A percentile compares a stretch with the other conserved stretches of the same genome.
Conservation (phyloP, 2,113 vertebrate genomes). For the Xenopus borealis region DNA sequence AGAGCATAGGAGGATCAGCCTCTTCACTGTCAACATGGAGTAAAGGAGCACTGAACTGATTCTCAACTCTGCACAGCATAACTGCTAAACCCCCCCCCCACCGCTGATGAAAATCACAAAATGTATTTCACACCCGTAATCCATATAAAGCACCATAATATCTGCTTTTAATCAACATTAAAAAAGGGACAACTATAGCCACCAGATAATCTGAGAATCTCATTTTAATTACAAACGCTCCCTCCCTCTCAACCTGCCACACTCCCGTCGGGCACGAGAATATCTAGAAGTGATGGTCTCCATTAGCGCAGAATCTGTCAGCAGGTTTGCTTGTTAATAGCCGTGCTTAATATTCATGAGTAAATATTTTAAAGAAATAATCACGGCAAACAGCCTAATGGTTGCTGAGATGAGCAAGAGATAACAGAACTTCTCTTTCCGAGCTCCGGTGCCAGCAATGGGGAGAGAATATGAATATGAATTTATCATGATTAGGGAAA, state of each 20-base stretch:
- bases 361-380: conserved; percentile 50
- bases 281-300: conserved; percentile 42
- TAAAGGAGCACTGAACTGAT: too few relatives aligned
- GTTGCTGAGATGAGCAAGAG: conserved; percentile 31
- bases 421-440: conserved; percentile 27
- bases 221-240: conserved; percentile 44
- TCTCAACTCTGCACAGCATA: background rate
- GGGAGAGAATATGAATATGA: conserved; percentile 43
- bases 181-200: conserved; percentile 29
- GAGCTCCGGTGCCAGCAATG: conserved; percentile 27
- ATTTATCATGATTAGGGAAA: conserved; percentile 50
- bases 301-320: conserved; percentile 37
- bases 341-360: conserved; percentile 52
- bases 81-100: too few relatives aligned
- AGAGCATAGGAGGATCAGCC: too few relatives aligned
- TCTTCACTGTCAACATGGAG: too few relatives aligned
- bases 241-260: conserved; percentile 37
- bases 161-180: conserved; percentile 24
- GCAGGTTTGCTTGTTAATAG: conserved; percentile 45
- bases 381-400: conserved; percentile 44
- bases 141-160: background rate
- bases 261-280: conserved; percentile 43
- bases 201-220: conserved; percentile 33
- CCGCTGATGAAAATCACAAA: background rate
- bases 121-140: conserved; percentile 1